Evolutionary conservation across 2,797 vertebrate species (phyloP).

Genomic region (Oreochromis mossambicus): DNA sequence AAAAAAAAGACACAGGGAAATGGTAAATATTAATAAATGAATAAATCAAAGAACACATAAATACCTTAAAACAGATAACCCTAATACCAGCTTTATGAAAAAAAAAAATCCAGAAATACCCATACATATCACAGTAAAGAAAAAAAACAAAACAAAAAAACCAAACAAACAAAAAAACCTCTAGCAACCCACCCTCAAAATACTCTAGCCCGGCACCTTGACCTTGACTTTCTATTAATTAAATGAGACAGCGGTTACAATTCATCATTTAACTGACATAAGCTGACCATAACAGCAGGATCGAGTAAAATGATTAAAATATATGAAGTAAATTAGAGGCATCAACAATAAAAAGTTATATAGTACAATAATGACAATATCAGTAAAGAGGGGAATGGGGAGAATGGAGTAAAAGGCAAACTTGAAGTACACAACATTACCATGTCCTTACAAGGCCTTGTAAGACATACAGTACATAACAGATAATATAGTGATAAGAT

Average conservation of each 20-base stretch:
- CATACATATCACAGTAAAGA: constrained; percentile 54
- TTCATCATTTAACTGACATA: constrained; percentile 51
- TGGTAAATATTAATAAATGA: not conserved
- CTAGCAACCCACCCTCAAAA: constrained; percentile 28
- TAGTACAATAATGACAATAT: constrained; percentile 61
- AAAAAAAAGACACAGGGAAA: not conserved
- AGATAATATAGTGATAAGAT: constrained; percentile 54
- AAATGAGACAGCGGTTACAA: constrained; percentile 55
- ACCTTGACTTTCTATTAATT: constrained; percentile 53
- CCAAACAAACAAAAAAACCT: not conserved
- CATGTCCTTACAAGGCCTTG: constrained; percentile 64
- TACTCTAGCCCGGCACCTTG: constrained; percentile 22
- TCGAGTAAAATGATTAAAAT: constrained; percentile 68
- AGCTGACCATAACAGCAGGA: constrained; percentile 59
- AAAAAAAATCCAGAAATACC: constrained; percentile 50
- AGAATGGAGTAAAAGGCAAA: constrained; percentile 59
- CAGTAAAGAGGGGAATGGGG: constrained; percentile 33
- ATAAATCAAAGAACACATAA: constrained; percentile 21
- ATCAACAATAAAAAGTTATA: constrained; percentile 61
- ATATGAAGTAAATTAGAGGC: constrained; percentile 60
- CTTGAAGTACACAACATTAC: constrained; percentile 55
- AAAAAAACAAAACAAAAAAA: constrained; percentile 16
- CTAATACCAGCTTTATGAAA: constrained; percentile 62
- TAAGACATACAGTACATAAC: constrained; percentile 68
- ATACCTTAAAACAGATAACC: constrained; percentile 40